Base-by-base conservation (phyloP, 2,888 invertebrate genomes). In the Cyclophora punctaria region DNA sequence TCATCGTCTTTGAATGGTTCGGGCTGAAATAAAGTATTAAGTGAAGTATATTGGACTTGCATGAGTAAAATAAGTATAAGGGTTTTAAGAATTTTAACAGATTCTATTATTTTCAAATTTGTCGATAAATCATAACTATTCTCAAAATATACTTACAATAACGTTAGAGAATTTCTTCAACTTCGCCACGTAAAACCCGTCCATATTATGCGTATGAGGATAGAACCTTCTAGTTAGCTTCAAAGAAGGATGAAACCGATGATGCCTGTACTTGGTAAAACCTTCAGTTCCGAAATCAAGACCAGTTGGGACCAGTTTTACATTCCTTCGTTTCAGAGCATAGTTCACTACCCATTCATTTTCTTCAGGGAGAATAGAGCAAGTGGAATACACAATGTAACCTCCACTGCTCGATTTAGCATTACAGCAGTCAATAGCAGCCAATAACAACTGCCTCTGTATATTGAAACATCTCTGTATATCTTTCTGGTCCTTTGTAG, bases 161-260 rank as follows among this genome's bases (percentile, higher is more conserved):
- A 92, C 90, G 85, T 98, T 96, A 0, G 96, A 96, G 76, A 98
- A 95, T 75, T 99, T 99, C 84, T 98, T 97, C 7, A 99, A 81
- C 85, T 99, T 99, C 0, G 98, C 98, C 2, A 99, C 98, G 87
- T 94, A 99, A 82, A 99, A 99, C 3, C 99, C 99, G 83, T 99
- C 99, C 95, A 99, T 96, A 76, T 99, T 99, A 77, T 99, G 98
- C 3, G 95, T 94, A 76, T 99, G 99, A 0, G 99, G 99, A 84
- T 99, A 99, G 85, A 96, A 98, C 48, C 99, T 90, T 73, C 93
- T 92, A 0, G 97, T 95, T 52, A 96, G 80, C 71, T 96, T 96
- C 79, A 99, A 81, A 6, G 95, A 94, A 0, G 96, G 97, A 80
- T 98, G 97, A 86, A 96, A 98, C 63, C 97, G 90, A 66, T 92